A percentile compares a stretch with the other conserved stretches of the same genome.
Conservation (phyloP, 2,888 invertebrate species). For the Drosophila rubida region DNA sequence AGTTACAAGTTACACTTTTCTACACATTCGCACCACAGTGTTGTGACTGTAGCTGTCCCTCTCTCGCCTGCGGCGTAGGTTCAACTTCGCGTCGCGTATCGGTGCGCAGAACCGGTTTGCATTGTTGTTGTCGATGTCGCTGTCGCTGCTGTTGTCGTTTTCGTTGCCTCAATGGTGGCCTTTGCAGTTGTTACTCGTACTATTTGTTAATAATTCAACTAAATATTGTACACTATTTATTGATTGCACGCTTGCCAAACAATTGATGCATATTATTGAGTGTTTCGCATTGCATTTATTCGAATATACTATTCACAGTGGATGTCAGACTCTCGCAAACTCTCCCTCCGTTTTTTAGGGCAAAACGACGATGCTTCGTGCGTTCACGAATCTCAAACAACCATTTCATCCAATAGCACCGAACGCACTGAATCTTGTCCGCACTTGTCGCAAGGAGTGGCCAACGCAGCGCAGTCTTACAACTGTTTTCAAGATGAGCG, state of each 20-base stretch:
- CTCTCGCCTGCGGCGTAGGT: conserved; percentile 62
- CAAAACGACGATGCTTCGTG: conserved; percentile 68
- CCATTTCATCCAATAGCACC: conserved; percentile 84
- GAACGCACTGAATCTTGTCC: conserved; percentile 82
- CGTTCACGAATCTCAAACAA: conserved; percentile 74
- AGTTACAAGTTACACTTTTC: conserved; percentile 73
- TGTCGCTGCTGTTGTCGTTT: conserved; percentile 2
- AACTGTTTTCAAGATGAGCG: conserved; percentile 55
- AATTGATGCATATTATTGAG: conserved; percentile 11
- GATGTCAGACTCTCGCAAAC: conserved; percentile 51
- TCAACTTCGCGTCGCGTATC: conserved; percentile 37
- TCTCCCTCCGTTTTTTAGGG: conserved; percentile 46
- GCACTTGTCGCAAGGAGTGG: conserved; percentile 80
- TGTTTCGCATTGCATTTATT: conserved; percentile 21
- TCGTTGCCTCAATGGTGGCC: conserved; percentile 47
- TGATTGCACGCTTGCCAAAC: conserved; percentile 34
- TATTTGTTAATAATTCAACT: conserved; percentile 35
- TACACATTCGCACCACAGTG: conserved; percentile 57
- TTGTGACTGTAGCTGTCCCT: conserved; percentile 65
- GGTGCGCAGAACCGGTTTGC: conserved; percentile 74
- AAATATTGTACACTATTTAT: conserved; percentile 35
- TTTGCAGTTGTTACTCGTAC: conserved; percentile 28
- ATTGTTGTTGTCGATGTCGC: conserved; percentile 11
- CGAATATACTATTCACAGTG: conserved; percentile 2
- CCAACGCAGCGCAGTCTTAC: conserved; percentile 52